These are phyloP conservation scores for Hiodon tergisus DNA, from an alignment of 2,113 vertebrate genomes.

Conservation along the genomic window DNA sequence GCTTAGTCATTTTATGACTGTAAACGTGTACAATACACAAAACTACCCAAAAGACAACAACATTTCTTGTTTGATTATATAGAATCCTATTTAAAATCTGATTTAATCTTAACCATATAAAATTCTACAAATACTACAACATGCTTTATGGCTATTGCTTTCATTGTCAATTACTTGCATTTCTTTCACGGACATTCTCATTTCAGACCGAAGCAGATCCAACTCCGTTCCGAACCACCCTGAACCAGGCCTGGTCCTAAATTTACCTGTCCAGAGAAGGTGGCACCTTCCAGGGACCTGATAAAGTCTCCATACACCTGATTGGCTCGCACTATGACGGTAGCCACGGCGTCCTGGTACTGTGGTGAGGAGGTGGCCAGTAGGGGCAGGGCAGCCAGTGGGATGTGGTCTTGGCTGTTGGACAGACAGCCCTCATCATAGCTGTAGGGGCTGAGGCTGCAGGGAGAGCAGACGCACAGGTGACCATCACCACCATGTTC, in stretches of 20 bases:
- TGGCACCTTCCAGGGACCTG: slow-evolving; percentile 77
- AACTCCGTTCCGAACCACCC: background rate
- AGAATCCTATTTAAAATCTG: too few species aligned
- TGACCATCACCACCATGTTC: background rate
- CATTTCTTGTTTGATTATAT: too few species aligned
- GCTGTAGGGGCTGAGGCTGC: slow-evolving; percentile 90
- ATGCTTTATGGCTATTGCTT: too few species aligned
- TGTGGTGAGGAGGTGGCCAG: slow-evolving; percentile 88
- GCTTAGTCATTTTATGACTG: too few species aligned
- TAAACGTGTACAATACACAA: too few species aligned
- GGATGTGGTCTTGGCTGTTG: slow-evolving; percentile 96
- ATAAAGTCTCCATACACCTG: slow-evolving; percentile 88
- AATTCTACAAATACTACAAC: too few species aligned
- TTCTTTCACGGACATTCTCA: too few species aligned
- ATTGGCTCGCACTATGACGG: slow-evolving; percentile 87
- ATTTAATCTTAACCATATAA: too few species aligned
- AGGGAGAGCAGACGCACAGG: slow-evolving; percentile 23
- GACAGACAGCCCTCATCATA: slow-evolving; percentile 90
- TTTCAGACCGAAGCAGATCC: too few species aligned
- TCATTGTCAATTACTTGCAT: too few species aligned
- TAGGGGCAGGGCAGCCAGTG: slow-evolving; percentile 86
- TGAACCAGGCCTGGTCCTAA: background rate
- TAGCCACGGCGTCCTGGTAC: slow-evolving; percentile 90
- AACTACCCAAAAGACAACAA: too few species aligned
- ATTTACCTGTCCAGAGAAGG: slow-evolving; percentile 88